A percentile compares a stretch with the other conserved stretches of the same genome.
Conservation (phyloP, 2,797 vertebrate genomes). For the Microchirus variegatus region DNA sequence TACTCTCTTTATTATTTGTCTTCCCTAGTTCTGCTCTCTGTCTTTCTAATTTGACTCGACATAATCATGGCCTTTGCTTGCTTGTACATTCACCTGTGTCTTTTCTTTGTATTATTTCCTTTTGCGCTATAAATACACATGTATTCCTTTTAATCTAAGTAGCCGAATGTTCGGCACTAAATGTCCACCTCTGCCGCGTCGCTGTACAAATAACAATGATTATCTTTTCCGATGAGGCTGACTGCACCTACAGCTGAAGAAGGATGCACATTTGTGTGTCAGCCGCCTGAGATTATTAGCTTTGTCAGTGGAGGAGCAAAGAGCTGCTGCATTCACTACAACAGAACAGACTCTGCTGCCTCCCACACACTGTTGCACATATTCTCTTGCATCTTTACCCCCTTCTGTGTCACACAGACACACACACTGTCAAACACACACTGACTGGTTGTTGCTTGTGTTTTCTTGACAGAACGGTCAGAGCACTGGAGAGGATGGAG, state of each 20-base stretch:
- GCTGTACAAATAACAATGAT: constrained; percentile 57
- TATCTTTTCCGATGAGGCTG: constrained; percentile 37
- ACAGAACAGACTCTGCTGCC: constrained; percentile 25
- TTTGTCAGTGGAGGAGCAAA: constrained; percentile 55
- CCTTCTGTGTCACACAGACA: constrained; percentile 6
- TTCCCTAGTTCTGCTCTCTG: too few species aligned
- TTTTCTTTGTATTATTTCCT: not conserved
- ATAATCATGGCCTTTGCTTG: too few species aligned
- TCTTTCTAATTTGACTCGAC: too few species aligned
- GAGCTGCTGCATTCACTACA: constrained; percentile 57
- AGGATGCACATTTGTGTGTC: constrained; percentile 48
- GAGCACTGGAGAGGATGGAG: constrained; percentile 83
- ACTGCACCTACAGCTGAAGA: constrained; percentile 26
- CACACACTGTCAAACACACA: constrained; percentile 15
- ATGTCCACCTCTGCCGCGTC: not conserved
- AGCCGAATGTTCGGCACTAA: constrained; percentile 7
- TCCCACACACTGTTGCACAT: constrained; percentile 67
- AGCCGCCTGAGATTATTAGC: constrained; percentile 60
- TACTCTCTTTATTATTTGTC: too few species aligned
- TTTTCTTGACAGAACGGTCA: constrained; percentile 89
- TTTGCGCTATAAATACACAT: not conserved
- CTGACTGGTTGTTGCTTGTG: constrained; percentile 61
- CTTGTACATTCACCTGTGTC: not conserved
- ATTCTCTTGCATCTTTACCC: constrained; percentile 19
- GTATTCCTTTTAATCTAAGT: constrained; percentile 7